Evolutionary conservation across 2,113 vertebrate species (phyloP).

Genomic region (Myanophis thanlyinensis): DNA sequence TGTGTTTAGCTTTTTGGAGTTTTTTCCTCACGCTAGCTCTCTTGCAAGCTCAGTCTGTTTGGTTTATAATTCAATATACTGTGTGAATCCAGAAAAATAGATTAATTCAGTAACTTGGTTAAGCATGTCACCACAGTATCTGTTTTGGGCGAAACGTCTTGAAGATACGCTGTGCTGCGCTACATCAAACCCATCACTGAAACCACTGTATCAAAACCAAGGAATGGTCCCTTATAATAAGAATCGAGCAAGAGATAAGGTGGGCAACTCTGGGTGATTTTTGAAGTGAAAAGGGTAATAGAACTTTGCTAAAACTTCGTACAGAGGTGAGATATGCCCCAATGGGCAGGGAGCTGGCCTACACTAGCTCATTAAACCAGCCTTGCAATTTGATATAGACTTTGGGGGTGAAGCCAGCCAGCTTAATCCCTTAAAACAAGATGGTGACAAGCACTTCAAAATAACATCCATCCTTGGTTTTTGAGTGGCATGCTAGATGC

Average conservation of each 20-base stretch:
- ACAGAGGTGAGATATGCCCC: background rate
- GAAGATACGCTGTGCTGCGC: background rate
- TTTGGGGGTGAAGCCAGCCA: background rate
- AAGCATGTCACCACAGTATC: background rate
- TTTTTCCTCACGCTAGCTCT: background rate
- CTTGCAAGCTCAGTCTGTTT: background rate
- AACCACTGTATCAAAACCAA: background rate
- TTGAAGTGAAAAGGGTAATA: background rate
- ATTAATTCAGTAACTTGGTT: background rate
- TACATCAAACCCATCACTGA: background rate
- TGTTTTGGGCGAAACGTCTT: background rate
- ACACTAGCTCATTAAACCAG: background rate
- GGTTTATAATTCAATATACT: background rate
- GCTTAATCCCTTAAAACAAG: background rate
- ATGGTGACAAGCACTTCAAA: background rate
- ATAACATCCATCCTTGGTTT: background rate
- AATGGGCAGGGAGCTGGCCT: background rate
- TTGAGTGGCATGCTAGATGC: background rate
- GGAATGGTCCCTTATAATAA: background rate
- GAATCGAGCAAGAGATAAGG: background rate
- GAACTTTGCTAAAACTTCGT: background rate
- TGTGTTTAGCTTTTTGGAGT: background rate
- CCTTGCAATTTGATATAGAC: background rate
- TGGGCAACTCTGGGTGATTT: background rate
- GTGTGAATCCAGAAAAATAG: background rate